Percentiles rank a stretch among this genome's conserved stretches.
Conservation (phyloP, 2,113 vertebrate genomes). For the Diadophis punctatus region DNA sequence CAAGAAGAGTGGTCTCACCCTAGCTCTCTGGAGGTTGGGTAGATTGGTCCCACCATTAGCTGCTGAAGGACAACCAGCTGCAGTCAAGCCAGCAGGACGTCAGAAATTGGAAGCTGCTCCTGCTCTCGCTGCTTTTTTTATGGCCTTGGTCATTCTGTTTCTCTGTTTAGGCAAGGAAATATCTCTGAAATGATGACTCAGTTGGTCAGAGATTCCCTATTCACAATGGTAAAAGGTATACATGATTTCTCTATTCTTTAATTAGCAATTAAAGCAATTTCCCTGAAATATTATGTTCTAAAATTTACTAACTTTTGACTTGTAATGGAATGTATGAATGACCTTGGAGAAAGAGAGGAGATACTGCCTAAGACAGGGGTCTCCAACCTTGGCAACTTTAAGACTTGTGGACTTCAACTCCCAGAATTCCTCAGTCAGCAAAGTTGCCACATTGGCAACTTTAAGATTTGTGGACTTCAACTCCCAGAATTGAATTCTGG, state of each 20-base stretch:
- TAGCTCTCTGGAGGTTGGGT: neutral
- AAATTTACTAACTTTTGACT: neutral
- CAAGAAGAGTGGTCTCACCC: neutral
- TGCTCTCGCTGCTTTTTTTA: neutral
- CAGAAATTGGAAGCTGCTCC: neutral
- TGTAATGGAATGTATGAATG: neutral
- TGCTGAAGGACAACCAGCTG: neutral
- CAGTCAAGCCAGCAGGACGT: neutral
- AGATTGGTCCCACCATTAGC: neutral
- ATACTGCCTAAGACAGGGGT: neutral
- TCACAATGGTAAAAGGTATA: neutral
- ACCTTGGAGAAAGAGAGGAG: neutral
- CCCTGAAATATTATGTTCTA: neutral
- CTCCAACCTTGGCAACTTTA: too few relatives aligned
- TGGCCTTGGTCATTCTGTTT: neutral
- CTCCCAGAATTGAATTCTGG: too few relatives aligned
- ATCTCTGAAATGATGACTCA: neutral
- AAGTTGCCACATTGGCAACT: too few relatives aligned
- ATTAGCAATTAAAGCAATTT: neutral
- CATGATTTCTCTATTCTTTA: neutral
- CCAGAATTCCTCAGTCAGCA: too few relatives aligned
- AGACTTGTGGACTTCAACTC: too few relatives aligned
- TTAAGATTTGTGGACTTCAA: too few relatives aligned
- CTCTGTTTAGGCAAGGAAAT: neutral
- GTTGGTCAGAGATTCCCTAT: neutral